A percentile compares a stretch with the other conserved stretches of the same genome.
Evolutionary conservation across 2,797 vertebrate species (phyloP).

Genomic region (Cetoscarus ocellatus): DNA sequence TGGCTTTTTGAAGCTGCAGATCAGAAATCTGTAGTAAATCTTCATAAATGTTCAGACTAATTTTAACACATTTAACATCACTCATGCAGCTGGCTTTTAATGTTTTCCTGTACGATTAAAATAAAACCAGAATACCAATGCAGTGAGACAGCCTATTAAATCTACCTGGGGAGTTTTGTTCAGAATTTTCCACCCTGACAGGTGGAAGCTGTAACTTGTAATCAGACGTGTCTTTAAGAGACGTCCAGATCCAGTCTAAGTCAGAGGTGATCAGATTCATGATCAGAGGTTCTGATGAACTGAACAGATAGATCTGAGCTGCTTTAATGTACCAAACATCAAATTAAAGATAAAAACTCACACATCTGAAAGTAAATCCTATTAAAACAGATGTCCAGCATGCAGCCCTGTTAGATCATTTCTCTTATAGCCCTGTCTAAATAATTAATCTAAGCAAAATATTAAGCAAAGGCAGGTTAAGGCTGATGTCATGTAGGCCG

Average conservation of each 20-base stretch:
- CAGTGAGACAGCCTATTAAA: not conserved
- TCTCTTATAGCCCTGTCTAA: not conserved
- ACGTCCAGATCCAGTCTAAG: constrained; percentile 18
- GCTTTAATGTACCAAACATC: constrained; percentile 34
- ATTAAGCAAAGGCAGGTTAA: too few relatives aligned
- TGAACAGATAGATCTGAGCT: constrained; percentile 34
- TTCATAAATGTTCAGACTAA: too few relatives aligned
- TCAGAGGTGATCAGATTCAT: constrained; percentile 27
- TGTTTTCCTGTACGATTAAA: not conserved
- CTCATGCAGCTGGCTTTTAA: too few relatives aligned
- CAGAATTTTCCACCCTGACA: constrained; percentile 6
- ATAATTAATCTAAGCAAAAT: not conserved
- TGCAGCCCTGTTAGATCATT: not conserved
- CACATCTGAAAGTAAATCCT: constrained; percentile 5
- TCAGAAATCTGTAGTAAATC: too few relatives aligned
- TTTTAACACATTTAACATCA: too few relatives aligned
- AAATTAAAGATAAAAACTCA: constrained; percentile 26
- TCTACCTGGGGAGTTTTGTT: constrained; percentile 10
- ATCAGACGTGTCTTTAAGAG: constrained; percentile 19
- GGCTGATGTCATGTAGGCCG: too few relatives aligned
- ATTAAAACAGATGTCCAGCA: not conserved
- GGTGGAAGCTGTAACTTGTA: constrained; percentile 10
- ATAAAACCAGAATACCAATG: not conserved
- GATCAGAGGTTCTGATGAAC: constrained; percentile 36
- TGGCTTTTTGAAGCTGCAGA: too few relatives aligned